These are phyloP conservation scores for Agonopterix heracliana DNA, from an alignment of 2,888 invertebrate genomes.

Conservation along the genomic window DNA sequence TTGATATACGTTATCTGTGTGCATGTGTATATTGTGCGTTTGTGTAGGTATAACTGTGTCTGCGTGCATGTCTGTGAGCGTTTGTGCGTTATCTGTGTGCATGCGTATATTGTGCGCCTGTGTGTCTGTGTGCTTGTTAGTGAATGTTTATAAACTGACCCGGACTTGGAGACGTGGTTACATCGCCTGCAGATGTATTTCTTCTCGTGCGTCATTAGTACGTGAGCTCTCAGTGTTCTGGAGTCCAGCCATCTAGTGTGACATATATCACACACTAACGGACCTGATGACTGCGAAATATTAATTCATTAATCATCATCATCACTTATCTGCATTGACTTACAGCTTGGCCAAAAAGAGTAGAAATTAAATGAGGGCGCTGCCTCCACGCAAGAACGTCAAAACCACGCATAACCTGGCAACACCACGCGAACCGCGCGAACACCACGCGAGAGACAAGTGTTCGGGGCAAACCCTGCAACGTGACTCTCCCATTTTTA, in stretches of 20 bases:
- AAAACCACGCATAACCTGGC: too few relatives aligned
- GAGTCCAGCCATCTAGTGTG: constrained; percentile 31
- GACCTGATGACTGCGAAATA: constrained; percentile 32
- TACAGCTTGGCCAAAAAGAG: too few relatives aligned
- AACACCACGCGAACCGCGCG: too few relatives aligned
- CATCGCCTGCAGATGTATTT: constrained; percentile 47
- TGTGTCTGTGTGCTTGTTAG: neutral
- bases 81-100: neutral
- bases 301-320: neutral
- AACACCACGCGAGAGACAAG: too few relatives aligned
- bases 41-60: too few relatives aligned
- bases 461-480: too few relatives aligned
- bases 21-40: neutral
- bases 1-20: neutral
- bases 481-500: too few relatives aligned
- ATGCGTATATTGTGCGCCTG: too few relatives aligned
- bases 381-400: too few relatives aligned
- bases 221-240: constrained; percentile 34
- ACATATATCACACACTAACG: constrained; percentile 39
- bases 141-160: constrained; percentile 17
- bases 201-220: constrained; percentile 34
- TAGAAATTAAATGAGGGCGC: too few relatives aligned
- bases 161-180: constrained; percentile 31
- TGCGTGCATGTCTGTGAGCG: neutral
- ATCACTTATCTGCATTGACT: neutral